A percentile compares a stretch with the other conserved stretches of the same genome.
phyloP scores from a whole-genome alignment of 1,140 invertebrate genomes.

The Phenacoccus solenopsis region DNA sequence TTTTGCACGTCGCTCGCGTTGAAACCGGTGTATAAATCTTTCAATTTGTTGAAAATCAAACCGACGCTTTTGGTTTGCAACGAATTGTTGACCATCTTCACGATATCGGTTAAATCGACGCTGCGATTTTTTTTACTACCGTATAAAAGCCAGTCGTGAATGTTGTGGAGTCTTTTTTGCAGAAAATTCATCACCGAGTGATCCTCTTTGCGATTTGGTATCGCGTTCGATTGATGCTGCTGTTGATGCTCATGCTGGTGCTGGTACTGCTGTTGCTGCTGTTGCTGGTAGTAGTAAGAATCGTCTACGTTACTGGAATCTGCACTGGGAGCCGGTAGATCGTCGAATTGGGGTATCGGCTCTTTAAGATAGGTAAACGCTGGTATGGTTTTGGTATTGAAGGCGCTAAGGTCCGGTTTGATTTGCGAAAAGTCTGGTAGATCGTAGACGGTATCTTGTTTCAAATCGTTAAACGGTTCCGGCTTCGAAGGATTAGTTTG shows the following conservation, averaged over 20 bases:
- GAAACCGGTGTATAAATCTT: slow-evolving; percentile 37
- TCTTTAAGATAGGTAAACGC: slow-evolving; percentile 22
- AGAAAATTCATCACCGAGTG: slow-evolving; percentile 26
- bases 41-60: slow-evolving; percentile 36
- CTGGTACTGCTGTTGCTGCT: slow-evolving; percentile 23
- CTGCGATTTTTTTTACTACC: slow-evolving; percentile 29
- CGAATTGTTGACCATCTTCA: slow-evolving; percentile 35
- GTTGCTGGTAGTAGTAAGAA: slow-evolving; percentile 35
- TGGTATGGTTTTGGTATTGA: slow-evolving; percentile 20
- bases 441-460: slow-evolving; percentile 18
- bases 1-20: slow-evolving; percentile 23
- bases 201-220: not conserved
- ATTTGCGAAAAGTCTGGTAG: not conserved
- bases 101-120: slow-evolving; percentile 27
- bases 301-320: slow-evolving; percentile 32
- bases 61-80: slow-evolving; percentile 36
- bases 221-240: not conserved
- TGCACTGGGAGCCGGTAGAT: slow-evolving; percentile 32
- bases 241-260: not conserved
- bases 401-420: not conserved
- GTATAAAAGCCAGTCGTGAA: slow-evolving; percentile 38
- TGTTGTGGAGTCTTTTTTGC: slow-evolving; percentile 36
- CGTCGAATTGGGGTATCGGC: not conserved
- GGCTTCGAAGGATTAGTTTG: not conserved
- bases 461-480: not conserved